Evolutionary conservation across 2,888 invertebrate genomes (phyloP).

Genomic region (Acronicta aceris): DNA sequence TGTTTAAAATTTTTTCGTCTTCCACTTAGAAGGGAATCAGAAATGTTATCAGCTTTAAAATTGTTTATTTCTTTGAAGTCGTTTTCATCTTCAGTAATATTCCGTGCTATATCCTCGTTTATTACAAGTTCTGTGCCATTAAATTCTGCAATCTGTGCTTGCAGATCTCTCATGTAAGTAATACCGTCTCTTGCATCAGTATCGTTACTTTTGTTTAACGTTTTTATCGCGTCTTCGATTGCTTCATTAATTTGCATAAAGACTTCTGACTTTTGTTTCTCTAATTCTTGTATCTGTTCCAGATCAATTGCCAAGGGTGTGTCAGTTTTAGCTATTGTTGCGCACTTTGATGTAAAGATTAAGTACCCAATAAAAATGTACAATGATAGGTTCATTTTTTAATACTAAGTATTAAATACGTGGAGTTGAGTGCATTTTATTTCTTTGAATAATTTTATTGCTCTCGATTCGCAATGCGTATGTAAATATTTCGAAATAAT

Average conservation of each 20-base stretch:
- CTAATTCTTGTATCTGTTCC: constrained; percentile 10
- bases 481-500: constrained; percentile 16
- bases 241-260: constrained; percentile 26
- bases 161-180: constrained; percentile 23
- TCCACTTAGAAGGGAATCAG: not conserved
- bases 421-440: constrained; percentile 8
- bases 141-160: constrained; percentile 8
- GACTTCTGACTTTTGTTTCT: constrained; percentile 19
- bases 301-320: not conserved
- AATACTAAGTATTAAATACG: not conserved
- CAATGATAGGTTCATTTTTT: constrained; percentile 17
- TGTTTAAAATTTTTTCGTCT: not conserved
- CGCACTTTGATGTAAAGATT: constrained; percentile 8
- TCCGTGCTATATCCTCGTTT: not conserved
- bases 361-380: constrained; percentile 8
- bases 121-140: constrained; percentile 17
- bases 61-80: not conserved
- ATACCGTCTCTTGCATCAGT: constrained; percentile 24
- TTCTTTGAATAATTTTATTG: constrained; percentile 2
- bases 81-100: constrained; percentile 5
- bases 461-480: not conserved
- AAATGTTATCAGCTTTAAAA: not conserved
- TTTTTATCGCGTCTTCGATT: constrained; percentile 20
- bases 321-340: not conserved
- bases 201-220: constrained; percentile 23